Conservation (phyloP, 2,888 invertebrate species). For the Heterodera filipjevi region DNA sequence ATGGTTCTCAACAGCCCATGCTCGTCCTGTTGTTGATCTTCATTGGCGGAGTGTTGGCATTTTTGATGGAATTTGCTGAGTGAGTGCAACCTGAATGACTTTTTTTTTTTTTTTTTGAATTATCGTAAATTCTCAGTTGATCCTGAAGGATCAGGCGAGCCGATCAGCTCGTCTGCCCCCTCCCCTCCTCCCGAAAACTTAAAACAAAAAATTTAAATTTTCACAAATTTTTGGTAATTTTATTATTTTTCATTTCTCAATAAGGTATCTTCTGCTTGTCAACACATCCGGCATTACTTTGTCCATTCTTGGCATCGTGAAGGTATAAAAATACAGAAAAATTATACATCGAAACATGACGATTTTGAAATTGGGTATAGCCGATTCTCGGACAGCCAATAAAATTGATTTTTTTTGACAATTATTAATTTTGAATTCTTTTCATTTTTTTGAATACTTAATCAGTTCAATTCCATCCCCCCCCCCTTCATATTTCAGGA, state of each 20-base stretch:
- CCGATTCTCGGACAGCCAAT: too few relatives aligned
- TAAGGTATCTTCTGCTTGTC: slow-evolving; percentile 86
- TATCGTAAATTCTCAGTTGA: background rate
- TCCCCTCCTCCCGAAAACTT: too few relatives aligned
- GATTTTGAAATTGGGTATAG: too few relatives aligned
- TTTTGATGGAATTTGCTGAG: slow-evolving; percentile 76
- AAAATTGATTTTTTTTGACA: too few relatives aligned
- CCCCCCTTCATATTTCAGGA: slow-evolving; percentile 73
- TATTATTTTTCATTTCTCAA: slow-evolving; percentile 18
- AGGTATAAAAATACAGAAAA: too few relatives aligned
- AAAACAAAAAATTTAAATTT: too few relatives aligned
- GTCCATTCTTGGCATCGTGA: slow-evolving; percentile 92
- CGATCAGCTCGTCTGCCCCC: too few relatives aligned
- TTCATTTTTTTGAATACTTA: background rate
- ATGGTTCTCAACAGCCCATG: slow-evolving; percentile 51
- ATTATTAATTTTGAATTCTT: background rate
- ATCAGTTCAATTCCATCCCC: background rate
- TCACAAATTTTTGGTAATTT: too few relatives aligned
- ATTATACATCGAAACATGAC: too few relatives aligned
- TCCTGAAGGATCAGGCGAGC: too few relatives aligned
- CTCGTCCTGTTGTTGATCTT: slow-evolving; percentile 70
- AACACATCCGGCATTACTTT: slow-evolving; percentile 94
- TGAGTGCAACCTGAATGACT: too few relatives aligned
- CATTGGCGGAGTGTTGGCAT: slow-evolving; percentile 83
- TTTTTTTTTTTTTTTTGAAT: slow-evolving; percentile 23